Conservation (phyloP, 2,888 invertebrate species). For the Gari tellinella region DNA sequence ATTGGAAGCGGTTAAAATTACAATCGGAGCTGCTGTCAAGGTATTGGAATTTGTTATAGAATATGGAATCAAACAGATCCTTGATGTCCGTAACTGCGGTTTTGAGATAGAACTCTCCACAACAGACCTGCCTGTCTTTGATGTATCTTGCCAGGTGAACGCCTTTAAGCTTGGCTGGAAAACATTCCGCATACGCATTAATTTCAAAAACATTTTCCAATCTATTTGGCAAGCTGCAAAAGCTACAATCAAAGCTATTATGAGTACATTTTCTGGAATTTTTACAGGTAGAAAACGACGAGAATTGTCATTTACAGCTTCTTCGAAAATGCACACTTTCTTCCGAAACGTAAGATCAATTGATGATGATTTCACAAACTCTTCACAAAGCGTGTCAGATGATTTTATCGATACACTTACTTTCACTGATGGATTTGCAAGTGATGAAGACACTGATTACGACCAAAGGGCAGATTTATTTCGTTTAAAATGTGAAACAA, state of each 20-base stretch:
- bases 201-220: conserved; percentile 38
- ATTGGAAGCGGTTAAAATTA: conserved; percentile 45
- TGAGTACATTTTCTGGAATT: background rate
- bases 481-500: conserved; percentile 29
- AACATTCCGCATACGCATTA: conserved; percentile 30
- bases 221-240: conserved; percentile 50
- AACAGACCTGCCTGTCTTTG: conserved; percentile 38
- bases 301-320: background rate
- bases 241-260: conserved; percentile 33
- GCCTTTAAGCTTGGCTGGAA: conserved; percentile 40
- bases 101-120: conserved; percentile 37
- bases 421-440: background rate
- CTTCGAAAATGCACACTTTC: background rate
- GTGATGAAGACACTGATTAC: conserved; percentile 3
- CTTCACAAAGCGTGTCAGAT: background rate
- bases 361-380: background rate
- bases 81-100: conserved; percentile 55
- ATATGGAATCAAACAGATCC: conserved; percentile 36
- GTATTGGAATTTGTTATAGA: conserved; percentile 42
- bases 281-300: conserved; percentile 5
- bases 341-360: conserved; percentile 1
- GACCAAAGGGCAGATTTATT: conserved; percentile 27
- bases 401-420: no score
- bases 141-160: conserved; percentile 50
- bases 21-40: conserved; percentile 35